phyloP scores from a whole-genome alignment of 2,113 vertebrate species.

The Astatoreochromis straeleni region DNA sequence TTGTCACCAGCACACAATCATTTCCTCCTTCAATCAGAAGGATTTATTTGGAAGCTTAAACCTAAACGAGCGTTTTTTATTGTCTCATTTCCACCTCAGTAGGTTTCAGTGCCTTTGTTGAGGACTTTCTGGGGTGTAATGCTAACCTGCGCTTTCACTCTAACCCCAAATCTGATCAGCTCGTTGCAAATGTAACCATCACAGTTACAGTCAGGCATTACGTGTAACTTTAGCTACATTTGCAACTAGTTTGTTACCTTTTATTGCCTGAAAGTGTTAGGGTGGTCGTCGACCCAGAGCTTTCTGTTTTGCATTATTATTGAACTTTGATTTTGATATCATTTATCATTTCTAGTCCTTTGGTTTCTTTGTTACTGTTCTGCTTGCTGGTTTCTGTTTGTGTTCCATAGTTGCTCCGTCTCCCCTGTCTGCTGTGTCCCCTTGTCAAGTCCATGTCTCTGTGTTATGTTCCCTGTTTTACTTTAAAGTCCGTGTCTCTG shows the following conservation, averaged over 20 bases:
- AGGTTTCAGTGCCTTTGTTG: background rate
- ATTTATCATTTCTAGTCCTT: background rate
- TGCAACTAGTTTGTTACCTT: background rate
- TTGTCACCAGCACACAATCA: background rate
- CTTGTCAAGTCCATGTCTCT: accelerated
- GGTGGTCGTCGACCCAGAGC: background rate
- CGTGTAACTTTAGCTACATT: background rate
- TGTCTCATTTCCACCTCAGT: background rate
- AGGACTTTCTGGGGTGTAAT: background rate
- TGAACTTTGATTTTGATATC: background rate
- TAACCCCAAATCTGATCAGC: background rate
- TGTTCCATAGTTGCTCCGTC: background rate
- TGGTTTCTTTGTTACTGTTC: background rate
- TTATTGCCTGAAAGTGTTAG: background rate
- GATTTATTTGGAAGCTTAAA: background rate
- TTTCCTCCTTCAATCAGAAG: background rate
- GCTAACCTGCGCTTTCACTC: background rate
- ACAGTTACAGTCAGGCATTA: background rate
- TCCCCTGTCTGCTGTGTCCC: background rate
- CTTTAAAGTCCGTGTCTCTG: no score
- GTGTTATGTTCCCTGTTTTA: no score
- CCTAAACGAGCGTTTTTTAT: background rate
- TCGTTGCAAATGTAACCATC: background rate
- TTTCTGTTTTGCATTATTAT: background rate
- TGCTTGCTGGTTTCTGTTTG: background rate